phyloP scores from a whole-genome alignment of 1,140 invertebrate genomes.

The Drosophila parvula region DNA sequence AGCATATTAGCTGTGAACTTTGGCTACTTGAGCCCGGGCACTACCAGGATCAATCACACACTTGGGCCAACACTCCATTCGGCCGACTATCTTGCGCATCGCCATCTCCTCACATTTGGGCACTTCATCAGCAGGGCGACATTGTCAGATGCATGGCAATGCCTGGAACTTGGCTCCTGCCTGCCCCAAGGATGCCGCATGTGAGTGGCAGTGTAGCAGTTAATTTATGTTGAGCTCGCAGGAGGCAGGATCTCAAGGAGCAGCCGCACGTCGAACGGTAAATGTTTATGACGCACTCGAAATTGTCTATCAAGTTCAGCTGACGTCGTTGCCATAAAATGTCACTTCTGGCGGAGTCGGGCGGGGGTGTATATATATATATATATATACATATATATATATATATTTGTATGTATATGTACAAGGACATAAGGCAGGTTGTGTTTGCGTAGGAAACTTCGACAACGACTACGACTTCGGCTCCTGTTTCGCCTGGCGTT shows the following conservation, averaged over 20 bases:
- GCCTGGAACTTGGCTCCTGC: background rate
- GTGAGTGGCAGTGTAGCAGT: constrained; percentile 42
- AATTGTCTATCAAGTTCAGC: constrained; percentile 82
- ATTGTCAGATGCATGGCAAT: constrained; percentile 31
- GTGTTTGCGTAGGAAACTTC: constrained; percentile 26
- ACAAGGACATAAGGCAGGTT: constrained; percentile 15
- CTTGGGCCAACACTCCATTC: constrained; percentile 17
- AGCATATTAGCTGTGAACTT: constrained; percentile 6
- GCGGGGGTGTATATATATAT: background rate
- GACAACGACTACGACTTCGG: constrained; percentile 31
- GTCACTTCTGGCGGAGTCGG: constrained; percentile 46
- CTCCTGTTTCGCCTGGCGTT: constrained; percentile 29
- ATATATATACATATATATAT: background rate
- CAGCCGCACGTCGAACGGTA: constrained; percentile 74
- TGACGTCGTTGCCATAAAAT: constrained; percentile 73
- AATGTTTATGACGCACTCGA: constrained; percentile 80
- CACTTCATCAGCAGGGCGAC: constrained; percentile 36
- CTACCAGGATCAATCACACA: background rate
- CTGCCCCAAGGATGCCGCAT: constrained; percentile 7
- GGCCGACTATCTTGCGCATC: background rate
- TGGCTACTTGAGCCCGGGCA: background rate
- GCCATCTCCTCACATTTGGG: constrained; percentile 12
- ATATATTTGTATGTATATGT: background rate
- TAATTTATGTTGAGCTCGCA: constrained; percentile 56
- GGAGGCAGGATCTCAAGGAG: constrained; percentile 20